phyloP scores from a whole-genome alignment of 2,797 vertebrate genomes.

The Psittacula echo region DNA sequence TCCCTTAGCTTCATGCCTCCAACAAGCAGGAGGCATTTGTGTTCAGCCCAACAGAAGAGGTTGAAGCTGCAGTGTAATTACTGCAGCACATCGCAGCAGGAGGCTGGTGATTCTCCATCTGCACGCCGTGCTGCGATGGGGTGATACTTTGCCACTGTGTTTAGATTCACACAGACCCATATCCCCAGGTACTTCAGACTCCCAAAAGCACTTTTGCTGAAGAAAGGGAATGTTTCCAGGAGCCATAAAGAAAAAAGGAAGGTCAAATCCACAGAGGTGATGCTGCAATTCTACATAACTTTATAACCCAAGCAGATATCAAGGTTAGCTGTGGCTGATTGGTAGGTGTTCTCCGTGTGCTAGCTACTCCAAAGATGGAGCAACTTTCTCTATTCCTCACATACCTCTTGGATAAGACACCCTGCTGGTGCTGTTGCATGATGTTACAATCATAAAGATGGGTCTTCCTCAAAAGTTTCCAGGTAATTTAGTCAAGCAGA shows the following conservation, averaged over 20 bases:
- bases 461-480: background rate
- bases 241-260: background rate
- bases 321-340: background rate
- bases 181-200: background rate
- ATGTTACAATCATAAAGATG: background rate
- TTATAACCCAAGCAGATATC: background rate
- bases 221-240: conserved; percentile 6
- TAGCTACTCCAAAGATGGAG: background rate
- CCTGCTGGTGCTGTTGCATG: background rate
- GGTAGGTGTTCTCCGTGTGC: background rate
- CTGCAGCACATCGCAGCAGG: background rate
- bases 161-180: background rate
- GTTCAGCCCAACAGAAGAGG: background rate
- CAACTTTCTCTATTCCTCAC: background rate
- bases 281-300: background rate
- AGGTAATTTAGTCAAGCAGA: background rate
- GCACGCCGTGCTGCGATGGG: accelerated
- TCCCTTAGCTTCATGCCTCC: background rate
- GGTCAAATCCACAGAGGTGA: background rate
- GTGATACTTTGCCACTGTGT: background rate
- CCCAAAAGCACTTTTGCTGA: background rate
- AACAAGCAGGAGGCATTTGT: background rate
- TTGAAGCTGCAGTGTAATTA: background rate
- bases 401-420: background rate
- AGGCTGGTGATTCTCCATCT: background rate